phyloP scores from a whole-genome alignment of 1,140 invertebrate genomes.

The Tribolium madens region DNA sequence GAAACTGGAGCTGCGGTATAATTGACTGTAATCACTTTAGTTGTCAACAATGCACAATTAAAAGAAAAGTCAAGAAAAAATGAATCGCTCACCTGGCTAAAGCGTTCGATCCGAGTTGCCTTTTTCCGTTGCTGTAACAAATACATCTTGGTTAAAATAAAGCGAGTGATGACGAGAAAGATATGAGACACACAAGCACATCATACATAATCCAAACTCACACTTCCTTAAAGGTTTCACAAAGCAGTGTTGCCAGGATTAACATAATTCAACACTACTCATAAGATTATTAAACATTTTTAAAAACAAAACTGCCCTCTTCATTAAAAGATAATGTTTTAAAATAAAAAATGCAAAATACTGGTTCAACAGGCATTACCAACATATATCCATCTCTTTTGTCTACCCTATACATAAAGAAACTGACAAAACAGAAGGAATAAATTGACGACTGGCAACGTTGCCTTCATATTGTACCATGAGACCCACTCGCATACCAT shows the following conservation, averaged over 20 bases:
- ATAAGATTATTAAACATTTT: too few relatives aligned
- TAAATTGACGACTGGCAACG: background rate
- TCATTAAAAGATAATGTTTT: too few relatives aligned
- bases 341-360: background rate
- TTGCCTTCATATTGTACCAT: background rate
- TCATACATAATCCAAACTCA: slow-evolving; percentile 26
- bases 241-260: slow-evolving; percentile 14
- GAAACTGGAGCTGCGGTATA: slow-evolving; percentile 90
- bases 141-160: slow-evolving; percentile 45
- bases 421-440: background rate
- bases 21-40: slow-evolving; percentile 75
- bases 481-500: slow-evolving; percentile 34
- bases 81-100: slow-evolving; percentile 80
- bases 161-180: slow-evolving; percentile 11
- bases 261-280: background rate
- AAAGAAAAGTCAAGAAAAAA: slow-evolving; percentile 29
- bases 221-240: slow-evolving; percentile 20
- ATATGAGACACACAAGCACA: slow-evolving; percentile 6
- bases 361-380: too few relatives aligned
- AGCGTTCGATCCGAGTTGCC: slow-evolving; percentile 84
- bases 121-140: slow-evolving; percentile 80
- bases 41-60: slow-evolving; percentile 50
- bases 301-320: too few relatives aligned
- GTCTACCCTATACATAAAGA: background rate
- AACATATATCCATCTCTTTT: too few relatives aligned